Evolutionary conservation across 2,113 vertebrate species (phyloP).

Genomic region (Arenaria interpres): DNA sequence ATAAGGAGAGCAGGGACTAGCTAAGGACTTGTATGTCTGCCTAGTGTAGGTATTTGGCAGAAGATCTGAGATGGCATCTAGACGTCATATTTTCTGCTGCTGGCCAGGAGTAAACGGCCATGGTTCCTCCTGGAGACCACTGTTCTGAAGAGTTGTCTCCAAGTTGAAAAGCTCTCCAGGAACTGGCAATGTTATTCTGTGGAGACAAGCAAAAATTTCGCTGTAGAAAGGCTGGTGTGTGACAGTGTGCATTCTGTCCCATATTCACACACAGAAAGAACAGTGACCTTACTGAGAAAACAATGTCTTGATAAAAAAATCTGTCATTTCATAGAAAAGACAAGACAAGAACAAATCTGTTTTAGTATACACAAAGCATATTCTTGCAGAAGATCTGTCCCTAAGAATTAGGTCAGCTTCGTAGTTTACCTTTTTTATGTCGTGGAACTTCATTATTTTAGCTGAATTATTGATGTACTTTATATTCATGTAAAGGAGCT

Average conservation of each 20-base stretch:
- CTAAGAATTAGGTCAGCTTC: conserved; percentile 8
- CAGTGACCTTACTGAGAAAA: background rate
- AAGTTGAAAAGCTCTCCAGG: background rate
- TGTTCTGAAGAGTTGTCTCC: background rate
- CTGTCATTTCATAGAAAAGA: background rate
- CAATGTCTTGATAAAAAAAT: background rate
- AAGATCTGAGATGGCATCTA: rapidly evolving
- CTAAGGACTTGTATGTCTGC: background rate
- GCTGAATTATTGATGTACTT: background rate
- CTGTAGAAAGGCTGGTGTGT: background rate
- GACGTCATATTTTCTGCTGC: background rate
- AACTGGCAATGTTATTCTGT: background rate
- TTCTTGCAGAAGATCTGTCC: background rate
- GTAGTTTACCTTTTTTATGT: background rate
- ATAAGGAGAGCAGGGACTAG: background rate
- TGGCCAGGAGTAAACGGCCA: background rate
- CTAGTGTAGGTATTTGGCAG: background rate
- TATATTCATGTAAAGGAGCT: background rate
- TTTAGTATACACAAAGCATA: background rate
- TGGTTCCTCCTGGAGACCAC: background rate
- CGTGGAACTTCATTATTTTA: background rate
- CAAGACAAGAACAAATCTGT: background rate
- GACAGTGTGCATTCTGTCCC: background rate
- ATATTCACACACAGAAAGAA: background rate
- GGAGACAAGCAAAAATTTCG: background rate